These are phyloP conservation scores for Potamarius usumacintae DNA, from an alignment of 2,113 vertebrate species.

Conservation along the genomic window DNA sequence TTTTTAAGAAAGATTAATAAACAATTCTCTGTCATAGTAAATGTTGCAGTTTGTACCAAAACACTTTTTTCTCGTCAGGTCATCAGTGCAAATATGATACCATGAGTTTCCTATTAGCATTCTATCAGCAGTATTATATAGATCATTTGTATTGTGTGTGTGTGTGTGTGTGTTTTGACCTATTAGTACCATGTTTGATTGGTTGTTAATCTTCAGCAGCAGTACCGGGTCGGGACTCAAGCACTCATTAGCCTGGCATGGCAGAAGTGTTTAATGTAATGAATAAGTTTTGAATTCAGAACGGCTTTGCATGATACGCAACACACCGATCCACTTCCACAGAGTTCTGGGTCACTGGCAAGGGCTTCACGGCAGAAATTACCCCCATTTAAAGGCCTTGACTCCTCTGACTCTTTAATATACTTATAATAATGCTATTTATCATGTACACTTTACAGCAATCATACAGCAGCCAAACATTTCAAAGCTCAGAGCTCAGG, in stretches of 20 bases:
- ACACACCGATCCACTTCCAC: background rate
- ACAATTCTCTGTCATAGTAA: background rate
- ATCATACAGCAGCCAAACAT: conserved; percentile 19
- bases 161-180: background rate
- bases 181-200: conserved; percentile 11
- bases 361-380: conserved; percentile 80
- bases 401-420: conserved; percentile 96
- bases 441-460: conserved; percentile 78
- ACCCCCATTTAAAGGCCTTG: conserved; percentile 82
- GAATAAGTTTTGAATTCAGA: conserved; percentile 67
- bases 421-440: conserved; percentile 98
- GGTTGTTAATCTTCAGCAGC: conserved; percentile 15
- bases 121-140: conserved; percentile 6
- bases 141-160: background rate
- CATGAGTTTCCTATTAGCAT: background rate
- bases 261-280: conserved; percentile 80
- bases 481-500: conserved; percentile 1
- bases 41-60: background rate
- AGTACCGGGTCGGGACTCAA: conserved; percentile 37
- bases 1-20: background rate
- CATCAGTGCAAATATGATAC: background rate
- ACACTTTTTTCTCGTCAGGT: background rate
- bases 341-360: conserved; percentile 68
- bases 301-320: conserved; percentile 77
- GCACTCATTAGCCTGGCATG: conserved; percentile 68